Evolutionary conservation across 2,797 vertebrate species (phyloP).

Genomic region (Anguilla marmorata): DNA sequence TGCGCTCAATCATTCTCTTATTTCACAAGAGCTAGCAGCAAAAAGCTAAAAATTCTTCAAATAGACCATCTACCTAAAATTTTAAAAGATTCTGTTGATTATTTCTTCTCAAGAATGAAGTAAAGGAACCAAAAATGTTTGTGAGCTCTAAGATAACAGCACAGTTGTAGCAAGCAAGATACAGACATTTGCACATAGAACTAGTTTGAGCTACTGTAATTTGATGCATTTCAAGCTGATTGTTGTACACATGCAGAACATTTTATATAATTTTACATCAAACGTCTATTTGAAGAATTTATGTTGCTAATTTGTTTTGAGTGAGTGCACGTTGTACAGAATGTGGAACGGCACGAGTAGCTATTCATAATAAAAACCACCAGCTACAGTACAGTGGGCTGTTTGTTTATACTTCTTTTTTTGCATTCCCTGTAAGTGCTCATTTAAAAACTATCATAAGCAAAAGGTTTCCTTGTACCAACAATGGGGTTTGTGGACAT

Average conservation of each 20-base stretch:
- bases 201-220: neutral
- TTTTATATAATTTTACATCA: neutral
- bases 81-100: neutral
- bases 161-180: neutral
- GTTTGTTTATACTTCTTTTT: neutral
- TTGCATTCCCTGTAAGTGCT: neutral
- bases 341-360: neutral
- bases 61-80: neutral
- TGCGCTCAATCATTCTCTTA: conserved; percentile 1
- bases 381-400: neutral
- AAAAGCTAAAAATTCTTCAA: neutral
- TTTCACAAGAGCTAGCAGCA: neutral
- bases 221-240: neutral
- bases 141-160: conserved; percentile 5
- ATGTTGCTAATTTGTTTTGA: neutral
- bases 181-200: neutral
- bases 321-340: conserved; percentile 4
- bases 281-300: neutral
- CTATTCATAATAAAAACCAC: neutral
- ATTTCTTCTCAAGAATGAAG: neutral
- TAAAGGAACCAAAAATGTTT: neutral
- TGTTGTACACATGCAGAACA: neutral
- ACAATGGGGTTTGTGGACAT: neutral
- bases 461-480: neutral
- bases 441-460: neutral